phyloP scores from a whole-genome alignment of 2,113 vertebrate species.

The Tetrax tetrax region DNA sequence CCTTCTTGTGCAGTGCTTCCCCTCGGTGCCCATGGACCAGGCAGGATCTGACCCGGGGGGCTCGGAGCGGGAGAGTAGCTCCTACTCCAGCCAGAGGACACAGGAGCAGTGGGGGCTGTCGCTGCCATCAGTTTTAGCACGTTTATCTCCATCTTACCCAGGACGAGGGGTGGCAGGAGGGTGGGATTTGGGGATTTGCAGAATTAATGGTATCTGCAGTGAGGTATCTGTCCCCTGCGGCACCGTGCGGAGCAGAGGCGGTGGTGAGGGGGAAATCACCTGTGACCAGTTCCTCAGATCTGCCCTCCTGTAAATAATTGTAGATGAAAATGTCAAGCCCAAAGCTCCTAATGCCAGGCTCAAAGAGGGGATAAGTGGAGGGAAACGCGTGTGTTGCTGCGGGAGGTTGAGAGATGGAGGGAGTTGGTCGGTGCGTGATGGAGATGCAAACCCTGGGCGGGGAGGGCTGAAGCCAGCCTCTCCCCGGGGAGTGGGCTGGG shows the following conservation, averaged over 20 bases:
- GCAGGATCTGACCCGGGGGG: neutral
- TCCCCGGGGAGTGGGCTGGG: neutral
- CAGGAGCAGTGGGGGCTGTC: neutral
- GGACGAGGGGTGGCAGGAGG: neutral
- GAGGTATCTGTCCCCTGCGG: neutral
- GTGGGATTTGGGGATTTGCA: neutral
- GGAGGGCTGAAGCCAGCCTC: neutral
- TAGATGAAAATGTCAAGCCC: constrained; percentile 59
- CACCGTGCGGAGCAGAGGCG: neutral
- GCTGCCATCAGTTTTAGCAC: neutral
- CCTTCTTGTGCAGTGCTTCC: neutral
- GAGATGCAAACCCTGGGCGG: neutral
- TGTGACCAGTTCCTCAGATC: neutral
- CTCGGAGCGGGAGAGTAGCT: neutral
- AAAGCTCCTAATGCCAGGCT: constrained; percentile 31
- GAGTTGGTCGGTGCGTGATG: accelerated
- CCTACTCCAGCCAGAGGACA: neutral
- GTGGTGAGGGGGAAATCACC: constrained; percentile 22
- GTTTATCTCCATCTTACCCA: neutral
- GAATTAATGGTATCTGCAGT: constrained; percentile 59
- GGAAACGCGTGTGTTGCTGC: neutral
- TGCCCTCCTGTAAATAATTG: constrained; percentile 57
- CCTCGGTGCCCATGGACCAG: accelerated
- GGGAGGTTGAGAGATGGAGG: neutral
- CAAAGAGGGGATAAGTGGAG: neutral